Evolutionary conservation across 92 coral and sea anemone genomes (phyloP), one percentile per base, ranked within the genome.

Genomic region (Diadumene lineata): DNA sequence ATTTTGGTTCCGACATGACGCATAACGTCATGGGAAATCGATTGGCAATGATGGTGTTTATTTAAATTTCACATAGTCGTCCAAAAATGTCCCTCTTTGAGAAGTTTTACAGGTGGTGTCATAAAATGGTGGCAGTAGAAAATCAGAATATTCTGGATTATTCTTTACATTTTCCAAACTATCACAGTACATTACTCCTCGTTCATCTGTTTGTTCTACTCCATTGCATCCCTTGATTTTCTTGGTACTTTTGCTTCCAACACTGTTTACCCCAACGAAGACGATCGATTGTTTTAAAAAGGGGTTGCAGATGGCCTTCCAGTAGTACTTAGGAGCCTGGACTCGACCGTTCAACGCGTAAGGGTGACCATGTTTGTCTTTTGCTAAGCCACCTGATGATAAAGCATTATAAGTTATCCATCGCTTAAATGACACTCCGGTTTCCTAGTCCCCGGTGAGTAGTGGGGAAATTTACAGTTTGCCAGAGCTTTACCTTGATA

Each of bases 231-330:
- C 68, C 68, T 28, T 31, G 38, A 15, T 62, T 28, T 62, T 31
- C 43, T 13, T 62, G 1, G 38, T 28, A 15, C 43, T 62, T 29
- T 19, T 62, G 38, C 68, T 62, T n/a, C 68, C 68, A 19, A 62
- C 68, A 22, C 68, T 62, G 43, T 62, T 62, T 1, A 7, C 19
- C 31, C 68, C 68, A 3, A 62, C 68, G 43, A 28, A 62, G 2
- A 62, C 68, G 21, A 62, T 28, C 1, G 43, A 62, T 30, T 62
- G 68, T 30, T 62, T 6, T 6, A 28, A 21, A 19, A 43, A 4
- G 21, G 68, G 68, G 22, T 62, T 30, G 43, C 68, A 62, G 43
- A 62, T 62, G 34, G 68, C 68, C 31, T 62, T 62, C 68, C 68
- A 62, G 68, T 62, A 62, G 68, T 62, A 62, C 21, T 62, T 62